Evolutionary conservation across 2,888 invertebrate genomes (phyloP).

Genomic region (Urechis unicinctus): DNA sequence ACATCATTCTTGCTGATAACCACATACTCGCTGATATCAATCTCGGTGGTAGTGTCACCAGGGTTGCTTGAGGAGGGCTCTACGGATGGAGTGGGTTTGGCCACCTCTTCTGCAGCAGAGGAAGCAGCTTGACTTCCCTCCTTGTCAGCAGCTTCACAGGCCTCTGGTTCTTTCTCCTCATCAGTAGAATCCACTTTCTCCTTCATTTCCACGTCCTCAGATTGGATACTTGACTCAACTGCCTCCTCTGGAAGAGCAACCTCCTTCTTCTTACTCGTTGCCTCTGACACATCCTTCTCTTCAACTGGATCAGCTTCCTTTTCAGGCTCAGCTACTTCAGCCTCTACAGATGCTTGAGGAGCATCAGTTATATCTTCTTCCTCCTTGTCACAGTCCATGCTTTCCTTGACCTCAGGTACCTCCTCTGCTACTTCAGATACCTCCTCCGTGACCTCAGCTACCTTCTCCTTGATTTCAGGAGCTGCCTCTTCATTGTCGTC

Average conservation of each 20-base stretch:
- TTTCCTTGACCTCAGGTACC: background rate
- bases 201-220: too few species aligned
- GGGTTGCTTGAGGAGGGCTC: too few species aligned
- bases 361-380: conserved; percentile 6
- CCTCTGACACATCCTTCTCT: background rate
- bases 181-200: background rate
- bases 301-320: background rate
- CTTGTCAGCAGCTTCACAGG: background rate
- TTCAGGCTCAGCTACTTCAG: background rate
- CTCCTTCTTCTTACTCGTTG: conserved; percentile 2
- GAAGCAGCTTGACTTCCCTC: background rate
- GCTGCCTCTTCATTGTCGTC: conserved; percentile 18
- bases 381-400: background rate
- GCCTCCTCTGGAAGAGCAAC: too few species aligned
- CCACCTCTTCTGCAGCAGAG: background rate
- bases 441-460: conserved; percentile 1
- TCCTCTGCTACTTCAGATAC: conserved; percentile 3
- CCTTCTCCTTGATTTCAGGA: background rate
- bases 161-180: background rate
- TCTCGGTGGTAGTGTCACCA: too few species aligned
- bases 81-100: too few species aligned
- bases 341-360: conserved; percentile 4
- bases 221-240: too few species aligned
- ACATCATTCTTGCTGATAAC: conserved; percentile 32
- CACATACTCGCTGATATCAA: conserved; percentile 32